Base-by-base conservation (phyloP, 2,797 vertebrate species). In the Lophius americanus region DNA sequence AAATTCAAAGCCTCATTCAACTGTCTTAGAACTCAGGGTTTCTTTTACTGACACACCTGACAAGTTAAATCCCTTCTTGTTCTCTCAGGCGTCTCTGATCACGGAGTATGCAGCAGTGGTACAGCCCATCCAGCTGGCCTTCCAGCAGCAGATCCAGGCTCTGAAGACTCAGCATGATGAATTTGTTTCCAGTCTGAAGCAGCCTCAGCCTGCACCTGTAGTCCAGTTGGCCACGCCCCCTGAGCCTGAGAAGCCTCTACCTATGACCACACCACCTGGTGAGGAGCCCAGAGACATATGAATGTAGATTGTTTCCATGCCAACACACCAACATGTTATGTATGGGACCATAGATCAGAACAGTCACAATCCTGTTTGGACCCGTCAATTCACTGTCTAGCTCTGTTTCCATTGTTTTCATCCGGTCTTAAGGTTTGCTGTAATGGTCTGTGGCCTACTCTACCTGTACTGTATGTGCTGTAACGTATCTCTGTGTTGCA, bases 71-170 rank as follows among this genome's bases (percentile, higher is more conserved):
- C 9, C 11, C 14, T 3, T 9, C 0, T n/a, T 68, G 4, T 41
- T 43, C 6, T 39, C 23, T 32, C 82, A 99, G 97, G 97, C 98
- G 0, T 97, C 96, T 4, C 76, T 99, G 73, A 96, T 99, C 81
- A 96, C 91, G 0, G 98, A 99, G 65, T 96, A 96, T 2, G 95
- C 96, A 0, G 91, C 92, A 0, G 96, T 93, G 8, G 96, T 99
- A 1, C 97, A 98, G 90, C 97, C 98, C 0, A 93, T 99, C 11
- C 97, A 99, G 71, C 78, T 98, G 47, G 96, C 97, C 44, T 98
- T 99, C 86, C 98, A 99, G 75, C 97, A 99, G 89, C 97, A 99
- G 93, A 96, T 99, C 64, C 97, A 98, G 90, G 88, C 88, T 14
- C 76, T 99, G 60, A 98, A 99, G 86, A 95, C 93, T 0, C 98